Base-by-base conservation (phyloP, 2,888 invertebrate species). In the Rutpela maculata region DNA sequence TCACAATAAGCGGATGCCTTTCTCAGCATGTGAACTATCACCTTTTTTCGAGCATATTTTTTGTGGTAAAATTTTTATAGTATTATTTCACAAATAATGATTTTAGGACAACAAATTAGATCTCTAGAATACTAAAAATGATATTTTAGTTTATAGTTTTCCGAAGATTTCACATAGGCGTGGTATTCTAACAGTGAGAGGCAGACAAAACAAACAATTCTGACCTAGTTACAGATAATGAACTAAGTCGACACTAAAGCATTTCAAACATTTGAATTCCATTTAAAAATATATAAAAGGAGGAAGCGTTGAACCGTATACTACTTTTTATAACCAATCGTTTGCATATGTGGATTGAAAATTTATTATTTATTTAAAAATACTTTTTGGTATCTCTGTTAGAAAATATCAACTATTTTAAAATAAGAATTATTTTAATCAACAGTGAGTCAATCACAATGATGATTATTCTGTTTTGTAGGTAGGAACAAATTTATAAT, bases 201-300 rank as follows among this genome's bases (percentile, higher is more conserved):
- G 55, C 62, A 72, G 72, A 72, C 72, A 63, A 63, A 72, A 63
- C 72, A 72, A 67, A 72, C 43, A 72, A 62, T 72, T 72, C 31
- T 72, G 72, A 72, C 72, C 72, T 43, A 72, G 63, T 72, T 72
- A 72, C 72, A 31, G 70, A 70, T 62, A 70, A 60, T 60, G 62
- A 71, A 71, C 60, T 71, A 59, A 62, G 71, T 62, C 55, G 63
- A 60, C 70, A 70, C 43, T 22, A n/a, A 55, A 67, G 70, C 50
- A 70, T 70, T 70, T 70, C 62, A 70, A 70, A 31, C 70, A 70
- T 72, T 63, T 63, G 72, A 63, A 72, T 55, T 72, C 63, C 26
- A 63, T 72, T 72, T 72, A 62, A 72, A 72, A 72, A 72, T 72
- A 72, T 22, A 19, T 62, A 63, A 72, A 72, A 72, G 50, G 50